These are phyloP conservation scores for Macroramphosus scolopax DNA, from an alignment of 2,797 vertebrate species.

Conservation along the genomic window DNA sequence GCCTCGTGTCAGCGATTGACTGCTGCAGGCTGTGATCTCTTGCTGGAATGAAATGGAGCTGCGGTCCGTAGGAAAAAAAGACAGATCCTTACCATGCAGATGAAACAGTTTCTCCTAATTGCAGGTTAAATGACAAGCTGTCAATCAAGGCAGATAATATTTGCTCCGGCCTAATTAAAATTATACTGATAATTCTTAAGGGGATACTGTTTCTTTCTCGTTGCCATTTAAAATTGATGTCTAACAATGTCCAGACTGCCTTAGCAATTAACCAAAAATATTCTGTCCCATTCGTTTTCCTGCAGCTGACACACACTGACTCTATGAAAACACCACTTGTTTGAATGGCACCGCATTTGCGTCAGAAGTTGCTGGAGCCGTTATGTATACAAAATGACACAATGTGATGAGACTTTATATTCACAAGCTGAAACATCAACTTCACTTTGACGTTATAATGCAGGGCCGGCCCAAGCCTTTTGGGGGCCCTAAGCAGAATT, in stretches of 20 bases:
- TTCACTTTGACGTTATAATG: too few relatives aligned
- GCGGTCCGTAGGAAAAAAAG: slow-evolving; percentile 14
- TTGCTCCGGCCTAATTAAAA: slow-evolving; percentile 56
- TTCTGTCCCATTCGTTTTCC: too few relatives aligned
- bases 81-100: slow-evolving; percentile 21
- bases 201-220: slow-evolving; percentile 38
- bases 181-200: slow-evolving; percentile 49
- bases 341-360: too few relatives aligned
- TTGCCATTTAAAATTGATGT: slow-evolving; percentile 43
- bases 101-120: slow-evolving; percentile 52
- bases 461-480: too few relatives aligned
- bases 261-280: too few relatives aligned
- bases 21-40: slow-evolving; percentile 54
- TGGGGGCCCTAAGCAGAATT: too few relatives aligned
- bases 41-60: slow-evolving; percentile 55
- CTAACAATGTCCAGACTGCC: slow-evolving; percentile 25
- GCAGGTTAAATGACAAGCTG: slow-evolving; percentile 65
- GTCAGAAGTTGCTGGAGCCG: too few relatives aligned
- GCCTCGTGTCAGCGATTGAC: slow-evolving; percentile 32
- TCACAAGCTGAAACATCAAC: too few relatives aligned
- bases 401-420: too few relatives aligned
- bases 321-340: too few relatives aligned
- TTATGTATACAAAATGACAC: too few relatives aligned
- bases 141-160: slow-evolving; percentile 62
- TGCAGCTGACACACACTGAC: too few relatives aligned